phyloP scores from a whole-genome alignment of 2,888 invertebrate genomes.

The Yponomeuta plumbellus region DNA sequence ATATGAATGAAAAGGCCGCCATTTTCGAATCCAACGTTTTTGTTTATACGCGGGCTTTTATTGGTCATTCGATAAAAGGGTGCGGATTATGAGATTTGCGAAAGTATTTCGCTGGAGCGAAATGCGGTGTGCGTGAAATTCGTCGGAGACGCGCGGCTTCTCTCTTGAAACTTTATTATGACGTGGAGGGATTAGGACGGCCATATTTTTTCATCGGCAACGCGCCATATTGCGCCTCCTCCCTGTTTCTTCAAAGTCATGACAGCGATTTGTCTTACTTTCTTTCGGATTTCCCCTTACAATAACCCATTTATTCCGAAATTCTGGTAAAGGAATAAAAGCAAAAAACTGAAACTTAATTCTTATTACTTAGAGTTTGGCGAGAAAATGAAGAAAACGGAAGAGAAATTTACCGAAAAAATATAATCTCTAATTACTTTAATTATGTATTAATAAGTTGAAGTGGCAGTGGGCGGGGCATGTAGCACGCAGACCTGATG shows the following conservation, averaged over 20 bases:
- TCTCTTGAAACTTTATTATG: conserved; percentile 14
- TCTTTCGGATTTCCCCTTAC: background rate
- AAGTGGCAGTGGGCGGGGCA: too few relatives aligned
- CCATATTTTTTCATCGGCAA: conserved; percentile 16
- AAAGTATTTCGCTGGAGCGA: conserved; percentile 20
- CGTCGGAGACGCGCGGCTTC: conserved; percentile 7
- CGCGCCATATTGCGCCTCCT: conserved; percentile 10
- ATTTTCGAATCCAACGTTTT: conserved; percentile 43
- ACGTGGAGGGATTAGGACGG: conserved; percentile 3
- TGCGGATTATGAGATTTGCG: conserved; percentile 18
- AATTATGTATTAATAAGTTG: too few relatives aligned
- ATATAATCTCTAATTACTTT: too few relatives aligned
- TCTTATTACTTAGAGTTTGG: too few relatives aligned
- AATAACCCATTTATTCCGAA: background rate
- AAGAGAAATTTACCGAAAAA: too few relatives aligned
- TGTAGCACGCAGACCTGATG: too few relatives aligned
- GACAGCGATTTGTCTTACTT: conserved; percentile 7
- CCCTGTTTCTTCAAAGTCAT: conserved; percentile 8
- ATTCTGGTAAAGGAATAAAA: background rate
- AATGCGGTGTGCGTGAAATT: conserved; percentile 19
- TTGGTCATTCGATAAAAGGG: conserved; percentile 31
- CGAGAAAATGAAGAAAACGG: too few relatives aligned
- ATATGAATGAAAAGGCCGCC: conserved; percentile 48
- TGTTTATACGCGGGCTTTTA: conserved; percentile 42
- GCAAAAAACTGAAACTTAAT: background rate